Base-by-base conservation (phyloP, 35 echinoderm and acorn worm genomes). In the Heliocidaris tuberculata region DNA sequence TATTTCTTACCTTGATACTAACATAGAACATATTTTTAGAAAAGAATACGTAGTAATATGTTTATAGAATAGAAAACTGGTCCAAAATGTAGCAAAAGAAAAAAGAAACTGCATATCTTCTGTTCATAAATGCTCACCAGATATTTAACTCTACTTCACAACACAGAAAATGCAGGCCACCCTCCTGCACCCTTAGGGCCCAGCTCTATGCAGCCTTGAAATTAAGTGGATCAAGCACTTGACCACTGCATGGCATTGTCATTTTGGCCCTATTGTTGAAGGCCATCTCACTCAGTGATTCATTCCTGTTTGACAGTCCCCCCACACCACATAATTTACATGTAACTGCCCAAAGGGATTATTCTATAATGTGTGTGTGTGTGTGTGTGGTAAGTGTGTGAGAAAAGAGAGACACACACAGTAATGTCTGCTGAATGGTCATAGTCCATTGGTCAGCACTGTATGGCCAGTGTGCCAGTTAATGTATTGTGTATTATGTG, bases 161-260 rank as follows among this genome's bases (percentile, higher is more conserved):
- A 19, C 65, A 78, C 21, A 78, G 65, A 78, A n/a, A 78, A 78
- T 78, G 65, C 27, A 78, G 65, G 65, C 65, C 65, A 78, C 65
- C 8, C 65, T 42, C 65, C 65, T 78, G 65, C 65, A 78, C 65
- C 27, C 65, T n/a, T 19, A 7, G 27, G 32, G 87, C 87, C 47
- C 31, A 12, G 29, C 19, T 31, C 31, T 85, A 47, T 48, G 47
- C 87, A 89, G 87, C 87, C 87, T 89, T 89, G 87, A 89, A 89
- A 35, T 48, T 48, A 89, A 89, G 87, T 89, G 87, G 87, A 89
- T 89, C 47, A 89, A n/a, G 32, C 87, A 47, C 87, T 89, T 89
- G 87, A 89, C 87, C 87, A 89, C 35, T 89, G 13, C 9, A 31
- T 88, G 31, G 21, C 86, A 88, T 88, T 19, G 65, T 78, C 65